These are phyloP conservation scores for Agrotis ipsilon DNA, from an alignment of 2,888 invertebrate species.

Conservation along the genomic window DNA sequence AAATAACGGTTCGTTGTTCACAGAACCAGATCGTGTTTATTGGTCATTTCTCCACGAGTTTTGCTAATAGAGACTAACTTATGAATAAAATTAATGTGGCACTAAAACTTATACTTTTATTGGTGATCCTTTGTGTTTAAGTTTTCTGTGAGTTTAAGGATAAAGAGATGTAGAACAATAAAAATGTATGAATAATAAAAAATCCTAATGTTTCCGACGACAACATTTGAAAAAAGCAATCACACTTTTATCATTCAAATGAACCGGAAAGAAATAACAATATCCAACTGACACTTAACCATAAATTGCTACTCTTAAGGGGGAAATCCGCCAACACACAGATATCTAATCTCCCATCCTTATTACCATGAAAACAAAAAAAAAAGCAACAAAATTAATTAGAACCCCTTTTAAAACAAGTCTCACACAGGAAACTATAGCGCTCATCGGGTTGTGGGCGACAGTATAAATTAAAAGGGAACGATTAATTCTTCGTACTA, in stretches of 20 bases:
- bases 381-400: constrained; percentile 57
- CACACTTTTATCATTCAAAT: constrained; percentile 31
- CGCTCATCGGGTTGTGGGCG: constrained; percentile 50
- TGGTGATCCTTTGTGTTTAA: constrained; percentile 9
- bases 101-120: constrained; percentile 11
- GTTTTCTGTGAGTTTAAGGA: neutral
- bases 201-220: neutral
- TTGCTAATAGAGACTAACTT: constrained; percentile 36
- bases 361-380: constrained; percentile 59
- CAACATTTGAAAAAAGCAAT: neutral
- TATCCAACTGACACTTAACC: neutral
- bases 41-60: constrained; percentile 26
- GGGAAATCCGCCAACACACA: constrained; percentile 14
- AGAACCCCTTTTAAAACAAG: constrained; percentile 39
- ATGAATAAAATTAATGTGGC: constrained; percentile 47
- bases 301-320: constrained; percentile 18
- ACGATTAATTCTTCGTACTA: constrained; percentile 67
- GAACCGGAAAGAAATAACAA: constrained; percentile 31
- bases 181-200: neutral
- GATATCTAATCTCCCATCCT: constrained; percentile 38
- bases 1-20: constrained; percentile 59
- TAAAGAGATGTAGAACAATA: neutral
- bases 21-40: constrained; percentile 3
- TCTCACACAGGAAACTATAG: constrained; percentile 56
- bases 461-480: constrained; percentile 68